Evolutionary conservation across 2,888 invertebrate species (phyloP).

Genomic region (Monopis laevigella): DNA sequence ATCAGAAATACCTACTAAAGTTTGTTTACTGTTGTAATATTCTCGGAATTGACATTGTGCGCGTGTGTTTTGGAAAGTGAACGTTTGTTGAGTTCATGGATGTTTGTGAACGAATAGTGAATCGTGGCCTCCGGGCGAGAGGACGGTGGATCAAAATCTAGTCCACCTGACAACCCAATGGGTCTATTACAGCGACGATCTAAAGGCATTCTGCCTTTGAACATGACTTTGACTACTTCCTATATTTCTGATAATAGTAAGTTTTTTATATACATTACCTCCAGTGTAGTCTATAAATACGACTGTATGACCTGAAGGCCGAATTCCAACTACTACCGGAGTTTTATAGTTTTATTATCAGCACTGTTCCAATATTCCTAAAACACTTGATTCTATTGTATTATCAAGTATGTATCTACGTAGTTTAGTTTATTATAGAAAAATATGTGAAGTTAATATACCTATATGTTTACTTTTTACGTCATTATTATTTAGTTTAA

Average conservation of each 20-base stretch:
- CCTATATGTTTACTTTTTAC: no score
- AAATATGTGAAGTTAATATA: no score
- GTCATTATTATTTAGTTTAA: no score
- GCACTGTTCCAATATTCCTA: background rate
- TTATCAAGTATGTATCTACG: no score
- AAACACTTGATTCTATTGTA: background rate
- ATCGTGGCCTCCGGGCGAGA: conserved; percentile 39
- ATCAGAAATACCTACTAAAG: background rate
- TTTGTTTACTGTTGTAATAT: background rate
- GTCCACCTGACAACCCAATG: conserved; percentile 35
- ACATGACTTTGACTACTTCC: conserved; percentile 49
- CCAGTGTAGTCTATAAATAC: background rate
- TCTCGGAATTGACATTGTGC: conserved; percentile 5
- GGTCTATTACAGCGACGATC: conserved; percentile 40
- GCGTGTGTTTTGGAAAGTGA: conserved; percentile 16
- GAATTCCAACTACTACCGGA: background rate
- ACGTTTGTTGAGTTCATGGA: conserved; percentile 20
- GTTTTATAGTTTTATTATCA: background rate
- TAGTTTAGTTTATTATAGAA: no score
- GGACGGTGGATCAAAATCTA: conserved; percentile 37
- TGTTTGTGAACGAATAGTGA: conserved; percentile 23
- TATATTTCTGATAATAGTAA: background rate
- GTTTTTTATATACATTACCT: background rate
- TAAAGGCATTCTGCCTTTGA: conserved; percentile 30
- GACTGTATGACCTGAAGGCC: no score